A percentile compares a stretch with the other conserved stretches of the same genome.
phyloP scores from a whole-genome alignment of 2,888 invertebrate species.

The Drosophila tripunctata region DNA sequence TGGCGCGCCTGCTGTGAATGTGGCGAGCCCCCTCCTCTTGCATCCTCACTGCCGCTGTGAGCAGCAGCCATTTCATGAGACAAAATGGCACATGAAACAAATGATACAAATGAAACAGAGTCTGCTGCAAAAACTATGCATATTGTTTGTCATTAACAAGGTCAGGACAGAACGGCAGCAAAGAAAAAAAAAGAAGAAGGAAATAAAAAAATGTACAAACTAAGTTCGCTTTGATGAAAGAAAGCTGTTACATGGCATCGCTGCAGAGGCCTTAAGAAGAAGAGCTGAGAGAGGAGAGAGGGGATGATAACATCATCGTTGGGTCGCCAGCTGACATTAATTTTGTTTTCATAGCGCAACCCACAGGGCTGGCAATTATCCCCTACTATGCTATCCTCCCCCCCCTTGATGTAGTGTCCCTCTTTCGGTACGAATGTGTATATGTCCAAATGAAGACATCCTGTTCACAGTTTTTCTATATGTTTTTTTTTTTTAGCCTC shows the following conservation, averaged over 20 bases:
- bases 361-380: constrained; percentile 29
- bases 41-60: too few relatives aligned
- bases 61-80: constrained; percentile 54
- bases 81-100: constrained; percentile 57
- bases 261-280: constrained; percentile 3
- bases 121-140: constrained; percentile 62
- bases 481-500: constrained; percentile 26
- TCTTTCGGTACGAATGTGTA: constrained; percentile 5
- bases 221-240: constrained; percentile 68
- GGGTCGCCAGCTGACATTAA: constrained; percentile 67
- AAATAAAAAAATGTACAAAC: constrained; percentile 38
- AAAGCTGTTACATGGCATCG: constrained; percentile 51
- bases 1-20: constrained; percentile 43
- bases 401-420: neutral
- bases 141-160: constrained; percentile 79
- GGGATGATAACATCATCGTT: constrained; percentile 17
- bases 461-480: constrained; percentile 49
- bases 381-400: neutral
- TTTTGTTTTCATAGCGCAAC: constrained; percentile 72
- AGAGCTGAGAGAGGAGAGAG: too few relatives aligned
- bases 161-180: constrained; percentile 37
- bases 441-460: constrained; percentile 67
- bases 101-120: constrained; percentile 12
- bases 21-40: constrained; percentile 47
- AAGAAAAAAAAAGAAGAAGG: too few relatives aligned